phyloP scores from a whole-genome alignment of 2,113 vertebrate species.

The Dolichotis patagonum region DNA sequence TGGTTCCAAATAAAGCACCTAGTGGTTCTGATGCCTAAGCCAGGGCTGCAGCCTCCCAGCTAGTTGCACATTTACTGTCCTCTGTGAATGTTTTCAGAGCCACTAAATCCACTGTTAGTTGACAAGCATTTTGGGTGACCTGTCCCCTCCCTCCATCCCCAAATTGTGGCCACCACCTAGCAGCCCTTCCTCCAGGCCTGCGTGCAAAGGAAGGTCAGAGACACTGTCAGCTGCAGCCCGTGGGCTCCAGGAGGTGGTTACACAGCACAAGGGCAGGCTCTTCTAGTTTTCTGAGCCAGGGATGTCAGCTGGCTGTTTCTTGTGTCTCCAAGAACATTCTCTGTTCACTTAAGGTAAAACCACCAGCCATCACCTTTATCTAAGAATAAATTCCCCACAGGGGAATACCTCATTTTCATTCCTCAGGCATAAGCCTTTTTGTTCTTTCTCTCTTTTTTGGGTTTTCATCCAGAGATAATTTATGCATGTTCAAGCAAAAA shows the following conservation, averaged over 20 bases:
- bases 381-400: constrained; percentile 33
- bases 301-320: neutral
- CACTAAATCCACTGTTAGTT: neutral
- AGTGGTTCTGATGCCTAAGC: neutral
- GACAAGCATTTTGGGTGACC: neutral
- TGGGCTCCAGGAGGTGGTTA: neutral
- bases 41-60: neutral
- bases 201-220: neutral
- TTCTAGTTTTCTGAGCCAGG: neutral
- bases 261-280: fast-evolving
- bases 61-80: neutral
- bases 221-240: neutral
- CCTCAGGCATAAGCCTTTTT: constrained; percentile 26
- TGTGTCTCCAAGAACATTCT: constrained; percentile 18
- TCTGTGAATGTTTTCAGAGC: neutral
- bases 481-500: constrained; percentile 48
- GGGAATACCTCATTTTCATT: constrained; percentile 37
- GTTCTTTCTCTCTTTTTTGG: neutral
- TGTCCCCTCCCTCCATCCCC: no score
- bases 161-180: neutral
- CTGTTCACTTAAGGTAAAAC: constrained; percentile 39
- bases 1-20: neutral
- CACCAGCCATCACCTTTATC: neutral
- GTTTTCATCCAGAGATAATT: constrained; percentile 66
- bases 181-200: neutral